A percentile compares a stretch with the other conserved stretches of the same genome.
Conservation (phyloP, 2,113 vertebrate genomes). For the Triplophysa dalaica region DNA sequence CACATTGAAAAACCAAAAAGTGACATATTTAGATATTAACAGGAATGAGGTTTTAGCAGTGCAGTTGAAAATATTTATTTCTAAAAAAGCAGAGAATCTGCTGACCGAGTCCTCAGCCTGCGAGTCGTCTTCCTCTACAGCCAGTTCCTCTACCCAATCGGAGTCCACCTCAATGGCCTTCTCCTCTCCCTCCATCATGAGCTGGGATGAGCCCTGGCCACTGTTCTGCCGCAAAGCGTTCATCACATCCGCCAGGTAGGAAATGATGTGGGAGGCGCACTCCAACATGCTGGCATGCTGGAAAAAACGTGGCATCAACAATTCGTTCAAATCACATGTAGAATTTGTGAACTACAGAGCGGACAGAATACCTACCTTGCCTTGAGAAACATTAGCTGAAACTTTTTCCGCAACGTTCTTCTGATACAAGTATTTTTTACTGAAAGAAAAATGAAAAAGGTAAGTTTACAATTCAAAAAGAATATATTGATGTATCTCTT, state of each 20-base stretch:
- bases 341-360: background rate
- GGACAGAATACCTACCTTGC: slow-evolving; percentile 80
- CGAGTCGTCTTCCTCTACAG: slow-evolving; percentile 95
- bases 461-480: background rate
- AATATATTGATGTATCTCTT: background rate
- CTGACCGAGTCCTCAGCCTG: slow-evolving; percentile 97
- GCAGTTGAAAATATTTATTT: background rate
- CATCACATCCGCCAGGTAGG: slow-evolving; percentile 96
- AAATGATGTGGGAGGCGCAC: slow-evolving; percentile 94
- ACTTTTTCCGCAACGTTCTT: slow-evolving; percentile 99
- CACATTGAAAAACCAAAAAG: background rate
- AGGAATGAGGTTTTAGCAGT: too few relatives aligned
- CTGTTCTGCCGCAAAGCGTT: slow-evolving; percentile 88
- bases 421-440: slow-evolving; percentile 97
- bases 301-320: background rate
- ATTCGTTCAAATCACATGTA: background rate
- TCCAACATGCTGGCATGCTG: slow-evolving; percentile 93
- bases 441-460: slow-evolving; percentile 62
- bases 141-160: slow-evolving; percentile 97
- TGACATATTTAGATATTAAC: too few relatives aligned
- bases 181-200: slow-evolving; percentile 92
- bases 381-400: slow-evolving; percentile 91
- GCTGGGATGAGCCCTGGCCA: slow-evolving; percentile 87
- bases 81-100: background rate
- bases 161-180: slow-evolving; percentile 96